Percentiles rank a stretch among this genome's conserved stretches.
phyloP scores from a whole-genome alignment of 2,888 invertebrate genomes.

The Synergus itoensis region DNA sequence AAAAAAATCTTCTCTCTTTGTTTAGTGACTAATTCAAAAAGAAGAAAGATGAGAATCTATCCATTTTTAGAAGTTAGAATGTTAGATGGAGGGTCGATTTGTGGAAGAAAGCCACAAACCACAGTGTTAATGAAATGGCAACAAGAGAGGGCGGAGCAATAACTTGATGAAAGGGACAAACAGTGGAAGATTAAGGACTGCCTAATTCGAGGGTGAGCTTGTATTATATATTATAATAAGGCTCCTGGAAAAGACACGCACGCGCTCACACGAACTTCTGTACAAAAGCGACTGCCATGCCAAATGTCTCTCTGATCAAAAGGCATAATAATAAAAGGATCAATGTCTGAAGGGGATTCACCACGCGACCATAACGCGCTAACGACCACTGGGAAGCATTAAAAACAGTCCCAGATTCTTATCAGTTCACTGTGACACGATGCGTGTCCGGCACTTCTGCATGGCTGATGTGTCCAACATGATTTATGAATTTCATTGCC shows the following conservation, averaged over 20 bases:
- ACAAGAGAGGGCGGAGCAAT: conserved; percentile 43
- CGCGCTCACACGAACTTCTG: conserved; percentile 5
- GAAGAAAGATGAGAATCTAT: conserved; percentile 18
- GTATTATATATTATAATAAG: conserved; percentile 40
- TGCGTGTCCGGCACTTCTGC: conserved; percentile 58
- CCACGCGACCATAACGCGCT: conserved; percentile 30
- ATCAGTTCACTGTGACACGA: conserved; percentile 66
- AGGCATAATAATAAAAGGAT: conserved; percentile 26
- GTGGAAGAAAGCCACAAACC: conserved; percentile 8
- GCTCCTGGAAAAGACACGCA: conserved; percentile 10
- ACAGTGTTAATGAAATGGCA: conserved; percentile 28
- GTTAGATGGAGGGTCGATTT: conserved; percentile 32
- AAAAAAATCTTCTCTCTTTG: not conserved
- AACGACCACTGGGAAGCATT: conserved; percentile 24
- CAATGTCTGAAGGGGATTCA: conserved; percentile 18
- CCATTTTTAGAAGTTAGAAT: conserved; percentile 23
- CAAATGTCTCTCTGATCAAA: conserved; percentile 38
- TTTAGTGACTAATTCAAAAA: conserved; percentile 34
- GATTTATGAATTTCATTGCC: conserved; percentile 49
- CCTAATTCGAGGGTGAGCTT: conserved; percentile 52
- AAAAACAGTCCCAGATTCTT: conserved; percentile 58
- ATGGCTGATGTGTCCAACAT: conserved; percentile 52
- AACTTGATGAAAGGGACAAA: conserved; percentile 49
- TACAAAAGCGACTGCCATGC: conserved; percentile 44
- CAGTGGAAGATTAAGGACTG: conserved; percentile 51